Evolutionary conservation across 2,113 vertebrate species (phyloP), one percentile per base, ranked within the genome.

Genomic region (Podilymbus podiceps): DNA sequence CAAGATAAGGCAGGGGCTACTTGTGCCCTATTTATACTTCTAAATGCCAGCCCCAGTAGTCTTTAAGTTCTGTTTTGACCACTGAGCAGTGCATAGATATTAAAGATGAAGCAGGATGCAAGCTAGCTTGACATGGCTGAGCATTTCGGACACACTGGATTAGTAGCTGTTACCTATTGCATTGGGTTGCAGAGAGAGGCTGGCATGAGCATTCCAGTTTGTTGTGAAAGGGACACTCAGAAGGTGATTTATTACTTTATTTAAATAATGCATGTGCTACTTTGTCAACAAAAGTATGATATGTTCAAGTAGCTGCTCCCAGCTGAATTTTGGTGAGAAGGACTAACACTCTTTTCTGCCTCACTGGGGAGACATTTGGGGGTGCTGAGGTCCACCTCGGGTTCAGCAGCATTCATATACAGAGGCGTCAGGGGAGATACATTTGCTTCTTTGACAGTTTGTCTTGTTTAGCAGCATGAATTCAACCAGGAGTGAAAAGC

Each of bases 271-370:
- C 12, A 47, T 44, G 14, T 1, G 1, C 16, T 77, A 44, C 60
- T 86, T 93, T 50, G n/a, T 73, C 59, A 89, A 77, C 59, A 85
- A 58, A 83, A 85, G 30, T 31, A n/a, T n/a, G n/a, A n/a, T n/a
- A n/a, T 23, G 16, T 69, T 58, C 44, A 49, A 67, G 33, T 19
- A 55, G 56, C 55, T 88, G 9, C 22, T 96, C 31, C 78, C 28
- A 55, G 31, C 6, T 82, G 71, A 94, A 56, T 2, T 68, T 35
- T 47, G 31, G 10, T 49, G 31, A 71, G 47, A 92, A 85, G n/a
- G 46, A 49, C 15, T 31, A 81, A 13, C 30, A 58, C 27, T 46
- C 9, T 47, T 63, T 69, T 62, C 31, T 15, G 58, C 25, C 15
- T 73, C 31, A 50, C 10, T 0, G 0, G 50, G 30, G 30, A 94